Evolutionary conservation across 2,113 vertebrate genomes (phyloP).

Genomic region (Corythornis cristatus): DNA sequence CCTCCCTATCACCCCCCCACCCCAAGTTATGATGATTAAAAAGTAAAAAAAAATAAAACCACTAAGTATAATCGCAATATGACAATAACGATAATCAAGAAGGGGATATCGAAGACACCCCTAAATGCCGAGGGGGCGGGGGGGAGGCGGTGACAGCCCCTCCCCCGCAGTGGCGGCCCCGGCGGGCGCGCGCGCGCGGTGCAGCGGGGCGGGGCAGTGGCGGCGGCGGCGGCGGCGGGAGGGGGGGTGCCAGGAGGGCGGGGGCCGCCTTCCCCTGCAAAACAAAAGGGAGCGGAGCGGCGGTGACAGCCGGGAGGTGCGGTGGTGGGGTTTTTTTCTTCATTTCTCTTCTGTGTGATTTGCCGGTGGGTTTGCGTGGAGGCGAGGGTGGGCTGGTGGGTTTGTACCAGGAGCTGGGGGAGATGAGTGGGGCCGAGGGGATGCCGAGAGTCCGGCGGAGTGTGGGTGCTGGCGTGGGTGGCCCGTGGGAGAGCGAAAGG

Average conservation of each 20-base stretch:
- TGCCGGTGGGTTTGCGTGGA: background rate
- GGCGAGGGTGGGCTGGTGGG: too few relatives aligned
- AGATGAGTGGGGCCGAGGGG: background rate
- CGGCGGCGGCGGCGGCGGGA: too few relatives aligned
- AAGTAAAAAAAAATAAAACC: background rate
- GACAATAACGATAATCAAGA: background rate
- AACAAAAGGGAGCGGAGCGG: too few relatives aligned
- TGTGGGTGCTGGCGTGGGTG: background rate
- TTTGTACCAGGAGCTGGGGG: background rate
- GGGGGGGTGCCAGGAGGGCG: too few relatives aligned
- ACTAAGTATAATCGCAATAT: background rate
- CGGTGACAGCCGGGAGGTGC: too few relatives aligned
- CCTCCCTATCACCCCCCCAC: rapidly evolving
- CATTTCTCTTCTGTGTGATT: background rate
- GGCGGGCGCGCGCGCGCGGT: background rate
- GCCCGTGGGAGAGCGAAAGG: background rate
- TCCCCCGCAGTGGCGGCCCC: background rate
- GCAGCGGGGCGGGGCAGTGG: too few relatives aligned
- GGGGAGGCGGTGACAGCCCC: background rate
- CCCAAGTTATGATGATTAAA: background rate
- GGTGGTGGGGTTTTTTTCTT: too few relatives aligned
- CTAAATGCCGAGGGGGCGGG: too few relatives aligned
- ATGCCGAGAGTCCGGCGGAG: background rate
- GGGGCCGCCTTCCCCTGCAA: too few relatives aligned
- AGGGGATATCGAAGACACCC: background rate